Conservation (phyloP, 2,113 vertebrate genomes). For the Sebastes schlegelii region DNA sequence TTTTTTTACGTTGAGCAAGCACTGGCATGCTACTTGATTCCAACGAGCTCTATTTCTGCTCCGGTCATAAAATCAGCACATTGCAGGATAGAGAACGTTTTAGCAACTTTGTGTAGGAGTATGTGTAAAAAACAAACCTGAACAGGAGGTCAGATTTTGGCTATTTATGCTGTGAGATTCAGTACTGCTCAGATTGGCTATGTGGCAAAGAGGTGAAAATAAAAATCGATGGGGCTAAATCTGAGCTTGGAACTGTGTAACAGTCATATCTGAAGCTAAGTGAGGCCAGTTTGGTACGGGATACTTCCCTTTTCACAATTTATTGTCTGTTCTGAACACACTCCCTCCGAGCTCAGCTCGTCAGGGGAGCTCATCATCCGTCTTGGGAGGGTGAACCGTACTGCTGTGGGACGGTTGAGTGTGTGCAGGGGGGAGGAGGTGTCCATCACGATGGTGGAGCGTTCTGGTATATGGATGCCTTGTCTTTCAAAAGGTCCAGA, state of each 20-base stretch:
- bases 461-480: conserved; percentile 95
- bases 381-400: conserved; percentile 22
- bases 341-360: conserved; percentile 28
- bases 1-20: conserved; percentile 67
- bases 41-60: conserved; percentile 61
- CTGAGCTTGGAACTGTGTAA: conserved; percentile 79
- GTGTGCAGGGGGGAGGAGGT: conserved; percentile 11
- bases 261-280: conserved; percentile 78
- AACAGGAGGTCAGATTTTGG: conserved; percentile 37
- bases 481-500: conserved; percentile 95
- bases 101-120: conserved; percentile 36
- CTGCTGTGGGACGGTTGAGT: conserved; percentile 37
- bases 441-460: conserved; percentile 86
- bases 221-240: conserved; percentile 54
- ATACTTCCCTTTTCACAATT: conserved; percentile 59
- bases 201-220: conserved; percentile 69
- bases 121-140: conserved; percentile 47
- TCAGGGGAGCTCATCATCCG: conserved; percentile 20
- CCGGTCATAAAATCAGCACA: conserved; percentile 58
- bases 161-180: conserved; percentile 39
- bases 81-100: conserved; percentile 55
- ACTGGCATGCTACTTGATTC: conserved; percentile 77
- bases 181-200: conserved; percentile 46
- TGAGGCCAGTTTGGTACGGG: conserved; percentile 51
- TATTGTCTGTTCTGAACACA: conserved; percentile 39